Evolutionary conservation across 2,797 vertebrate genomes (phyloP).

Genomic region (Mormyrops boulengeri): DNA sequence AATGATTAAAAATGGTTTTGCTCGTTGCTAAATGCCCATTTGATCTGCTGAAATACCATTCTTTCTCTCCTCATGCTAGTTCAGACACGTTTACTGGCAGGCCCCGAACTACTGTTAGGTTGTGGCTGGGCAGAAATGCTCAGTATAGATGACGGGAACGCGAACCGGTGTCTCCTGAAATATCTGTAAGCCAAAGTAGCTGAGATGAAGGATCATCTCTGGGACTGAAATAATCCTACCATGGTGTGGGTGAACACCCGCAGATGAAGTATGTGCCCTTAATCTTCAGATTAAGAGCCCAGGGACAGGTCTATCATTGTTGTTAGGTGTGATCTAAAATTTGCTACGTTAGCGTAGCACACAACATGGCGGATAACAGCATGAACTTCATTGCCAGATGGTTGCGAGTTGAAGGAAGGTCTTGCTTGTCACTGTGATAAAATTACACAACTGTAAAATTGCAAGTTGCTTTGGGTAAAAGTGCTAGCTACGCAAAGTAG

Average conservation of each 20-base stretch:
- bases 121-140: background rate
- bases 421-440: background rate
- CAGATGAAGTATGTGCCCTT: background rate
- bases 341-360: background rate
- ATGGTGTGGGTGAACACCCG: background rate
- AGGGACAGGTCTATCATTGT: background rate
- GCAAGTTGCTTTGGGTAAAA: background rate
- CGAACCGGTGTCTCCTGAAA: conserved; percentile 12
- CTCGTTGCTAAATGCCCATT: background rate
- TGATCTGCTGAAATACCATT: conserved; percentile 11
- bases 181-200: background rate
- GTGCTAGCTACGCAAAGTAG: background rate
- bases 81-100: conserved; percentile 13
- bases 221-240: background rate
- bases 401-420: background rate
- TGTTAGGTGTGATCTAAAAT: background rate
- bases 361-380: background rate
- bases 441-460: background rate
- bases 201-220: background rate
- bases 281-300: background rate
- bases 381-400: background rate
- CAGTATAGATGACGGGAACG: background rate
- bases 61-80: conserved; percentile 10
- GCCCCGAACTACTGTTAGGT: background rate
- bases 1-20: background rate